These are phyloP conservation scores for Chrysodeixis includens DNA, from an alignment of 2,888 invertebrate species.

Conservation along the genomic window DNA sequence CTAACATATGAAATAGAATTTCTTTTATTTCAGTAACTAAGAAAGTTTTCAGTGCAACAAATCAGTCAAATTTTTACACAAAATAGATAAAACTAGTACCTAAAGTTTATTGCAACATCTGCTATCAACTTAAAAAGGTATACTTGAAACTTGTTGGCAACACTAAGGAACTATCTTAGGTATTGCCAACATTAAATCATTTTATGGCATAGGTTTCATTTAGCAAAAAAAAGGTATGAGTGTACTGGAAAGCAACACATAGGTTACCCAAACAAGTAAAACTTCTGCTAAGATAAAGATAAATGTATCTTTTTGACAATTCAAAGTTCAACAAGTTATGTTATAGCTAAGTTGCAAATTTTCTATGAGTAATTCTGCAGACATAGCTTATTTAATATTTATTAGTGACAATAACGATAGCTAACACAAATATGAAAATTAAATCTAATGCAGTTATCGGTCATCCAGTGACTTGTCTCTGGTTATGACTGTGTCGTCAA, in stretches of 20 bases:
- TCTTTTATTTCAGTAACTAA: background rate
- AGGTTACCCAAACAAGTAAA: background rate
- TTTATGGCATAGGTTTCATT: slow-evolving; percentile 1
- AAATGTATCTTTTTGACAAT: background rate
- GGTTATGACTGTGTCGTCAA: slow-evolving; percentile 97
- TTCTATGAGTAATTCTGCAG: slow-evolving; percentile 13
- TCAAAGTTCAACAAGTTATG: background rate
- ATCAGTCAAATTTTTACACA: background rate
- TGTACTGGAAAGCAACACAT: background rate
- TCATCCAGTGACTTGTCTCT: slow-evolving; percentile 97
- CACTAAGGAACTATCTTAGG: background rate
- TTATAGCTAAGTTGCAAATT: background rate
- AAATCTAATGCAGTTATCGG: slow-evolving; percentile 86
- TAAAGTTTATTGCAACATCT: no score
- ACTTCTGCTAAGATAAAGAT: background rate
- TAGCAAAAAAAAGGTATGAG: background rate
- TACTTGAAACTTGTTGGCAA: background rate
- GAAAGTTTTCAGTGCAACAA: background rate
- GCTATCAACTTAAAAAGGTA: background rate
- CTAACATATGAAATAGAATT: background rate
- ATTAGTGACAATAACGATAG: slow-evolving; percentile 20
- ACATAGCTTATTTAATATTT: slow-evolving; percentile 26
- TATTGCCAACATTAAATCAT: background rate
- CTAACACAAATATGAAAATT: background rate
- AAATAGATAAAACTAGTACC: background rate